These are phyloP conservation scores for Meleagris gallopavo DNA, from an alignment of 2,113 vertebrate species.

Conservation along the genomic window DNA sequence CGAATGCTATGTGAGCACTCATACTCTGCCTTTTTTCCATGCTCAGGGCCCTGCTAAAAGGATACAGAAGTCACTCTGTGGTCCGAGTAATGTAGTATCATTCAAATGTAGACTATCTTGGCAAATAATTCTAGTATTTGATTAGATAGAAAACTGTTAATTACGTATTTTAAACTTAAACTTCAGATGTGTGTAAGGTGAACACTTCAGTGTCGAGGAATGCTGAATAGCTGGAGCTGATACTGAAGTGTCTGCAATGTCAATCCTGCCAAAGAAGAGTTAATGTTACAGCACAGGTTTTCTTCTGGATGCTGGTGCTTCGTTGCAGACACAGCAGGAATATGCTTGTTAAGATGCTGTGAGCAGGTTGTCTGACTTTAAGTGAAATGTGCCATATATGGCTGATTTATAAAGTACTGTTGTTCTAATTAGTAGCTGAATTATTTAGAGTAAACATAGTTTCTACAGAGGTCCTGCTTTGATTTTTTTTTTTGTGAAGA, in stretches of 20 bases:
- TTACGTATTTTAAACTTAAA: background rate
- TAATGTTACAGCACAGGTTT: background rate
- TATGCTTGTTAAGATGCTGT: background rate
- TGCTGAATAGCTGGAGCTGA: background rate
- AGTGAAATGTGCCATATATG: background rate
- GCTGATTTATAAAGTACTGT: background rate
- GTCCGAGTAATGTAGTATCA: background rate
- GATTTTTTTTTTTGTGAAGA: background rate
- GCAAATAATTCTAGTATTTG: background rate
- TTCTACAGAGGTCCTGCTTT: background rate
- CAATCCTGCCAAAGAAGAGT: background rate
- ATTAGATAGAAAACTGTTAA: background rate
- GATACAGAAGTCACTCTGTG: background rate
- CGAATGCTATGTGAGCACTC: fast-evolving
- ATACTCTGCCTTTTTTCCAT: background rate
- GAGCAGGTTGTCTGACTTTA: background rate
- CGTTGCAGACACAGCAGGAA: background rate
- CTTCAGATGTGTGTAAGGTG: background rate
- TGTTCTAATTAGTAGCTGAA: background rate
- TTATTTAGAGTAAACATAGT: background rate
- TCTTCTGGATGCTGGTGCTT: background rate
- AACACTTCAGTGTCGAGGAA: background rate
- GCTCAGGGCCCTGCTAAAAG: background rate
- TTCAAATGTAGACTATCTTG: background rate
- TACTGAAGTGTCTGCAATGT: background rate